Conservation (phyloP, 2,113 vertebrate genomes). For the Mobula birostris region DNA sequence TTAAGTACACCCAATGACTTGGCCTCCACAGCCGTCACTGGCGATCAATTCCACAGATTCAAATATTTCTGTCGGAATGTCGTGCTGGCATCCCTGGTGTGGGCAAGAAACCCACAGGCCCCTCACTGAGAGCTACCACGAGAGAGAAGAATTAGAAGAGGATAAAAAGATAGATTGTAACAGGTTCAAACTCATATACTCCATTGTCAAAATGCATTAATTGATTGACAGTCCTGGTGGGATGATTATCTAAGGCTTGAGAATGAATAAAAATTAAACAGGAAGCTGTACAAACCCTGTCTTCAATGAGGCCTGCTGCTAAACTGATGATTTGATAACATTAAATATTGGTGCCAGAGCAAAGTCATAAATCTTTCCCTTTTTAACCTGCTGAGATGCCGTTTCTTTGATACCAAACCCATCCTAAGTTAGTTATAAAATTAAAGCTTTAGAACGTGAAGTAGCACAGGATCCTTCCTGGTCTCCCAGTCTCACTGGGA, state of each 20-base stretch:
- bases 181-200: background rate
- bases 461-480: no score
- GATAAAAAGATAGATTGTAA: background rate
- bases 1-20: no score
- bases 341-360: slow-evolving; percentile 8
- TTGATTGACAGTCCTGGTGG: slow-evolving; percentile 16
- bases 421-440: background rate
- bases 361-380: slow-evolving; percentile 31
- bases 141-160: background rate
- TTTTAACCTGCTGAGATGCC: slow-evolving; percentile 20
- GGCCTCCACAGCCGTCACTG: no score
- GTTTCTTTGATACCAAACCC: background rate
- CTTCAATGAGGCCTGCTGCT: slow-evolving; percentile 15
- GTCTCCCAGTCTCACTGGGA: background rate
- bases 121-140: no score
- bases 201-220: slow-evolving; percentile 24
- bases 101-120: background rate
- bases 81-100: background rate
- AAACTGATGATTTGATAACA: slow-evolving; percentile 22
- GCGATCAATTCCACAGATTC: no score
- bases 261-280: slow-evolving; percentile 26
- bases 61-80: no score
- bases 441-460: background rate
- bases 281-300: background rate
- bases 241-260: slow-evolving; percentile 1